These are phyloP conservation scores for Nephrotoma appendiculata DNA, from an alignment of 2,888 invertebrate genomes.

Conservation along the genomic window DNA sequence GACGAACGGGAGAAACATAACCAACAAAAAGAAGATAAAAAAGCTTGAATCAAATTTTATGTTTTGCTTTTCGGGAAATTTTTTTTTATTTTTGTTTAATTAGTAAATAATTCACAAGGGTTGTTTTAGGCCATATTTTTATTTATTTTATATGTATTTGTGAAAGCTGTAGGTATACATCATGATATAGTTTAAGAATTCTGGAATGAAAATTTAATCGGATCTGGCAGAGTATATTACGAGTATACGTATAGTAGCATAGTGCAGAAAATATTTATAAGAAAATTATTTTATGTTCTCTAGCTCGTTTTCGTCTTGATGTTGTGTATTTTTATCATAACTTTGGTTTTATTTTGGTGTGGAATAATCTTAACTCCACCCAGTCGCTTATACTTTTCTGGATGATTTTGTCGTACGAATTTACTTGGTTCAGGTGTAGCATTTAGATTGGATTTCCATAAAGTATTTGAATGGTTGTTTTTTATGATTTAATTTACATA, in stretches of 20 bases:
- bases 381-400: background rate
- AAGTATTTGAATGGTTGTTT: too few relatives aligned
- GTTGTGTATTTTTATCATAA: background rate
- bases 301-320: background rate
- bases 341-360: background rate
- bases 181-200: background rate
- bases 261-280: background rate
- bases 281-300: background rate
- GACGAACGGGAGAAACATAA: background rate
- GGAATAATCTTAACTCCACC: background rate
- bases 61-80: background rate
- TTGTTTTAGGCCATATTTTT: background rate
- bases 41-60: background rate
- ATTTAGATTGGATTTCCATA: too few relatives aligned
- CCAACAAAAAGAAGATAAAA: background rate
- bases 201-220: background rate
- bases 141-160: background rate
- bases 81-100: background rate
- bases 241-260: too few relatives aligned
- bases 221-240: background rate
- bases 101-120: background rate
- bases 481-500: too few relatives aligned
- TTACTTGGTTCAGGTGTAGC: too few relatives aligned
- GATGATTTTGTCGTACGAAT: too few relatives aligned
- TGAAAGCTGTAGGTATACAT: background rate